Evolutionary conservation across 2,888 invertebrate species (phyloP).

Genomic region (Pterostichus niger): DNA sequence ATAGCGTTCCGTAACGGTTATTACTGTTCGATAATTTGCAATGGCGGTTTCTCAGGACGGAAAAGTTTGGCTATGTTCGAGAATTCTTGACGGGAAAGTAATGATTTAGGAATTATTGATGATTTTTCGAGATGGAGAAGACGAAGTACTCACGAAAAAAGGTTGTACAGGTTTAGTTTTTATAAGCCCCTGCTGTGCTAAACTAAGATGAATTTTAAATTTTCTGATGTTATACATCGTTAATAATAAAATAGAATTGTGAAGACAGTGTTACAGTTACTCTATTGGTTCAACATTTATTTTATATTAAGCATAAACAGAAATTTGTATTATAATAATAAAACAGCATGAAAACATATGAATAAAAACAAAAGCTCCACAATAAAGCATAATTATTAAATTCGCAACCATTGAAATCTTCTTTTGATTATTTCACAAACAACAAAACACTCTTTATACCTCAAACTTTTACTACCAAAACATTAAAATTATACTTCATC

Average conservation of each 20-base stretch:
- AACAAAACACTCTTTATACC: slow-evolving; percentile 22
- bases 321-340: no score
- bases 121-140: background rate
- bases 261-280: no score
- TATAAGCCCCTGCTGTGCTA: no score
- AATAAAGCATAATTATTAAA: slow-evolving; percentile 25
- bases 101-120: slow-evolving; percentile 23
- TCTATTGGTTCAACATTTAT: no score
- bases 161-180: background rate
- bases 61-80: slow-evolving; percentile 22
- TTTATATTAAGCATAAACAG: no score
- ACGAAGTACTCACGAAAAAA: slow-evolving; percentile 4
- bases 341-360: slow-evolving; percentile 1
- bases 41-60: background rate
- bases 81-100: slow-evolving; percentile 7
- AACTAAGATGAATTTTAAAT: no score
- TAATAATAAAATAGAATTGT: no score
- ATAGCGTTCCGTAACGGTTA: background rate
- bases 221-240: no score
- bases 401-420: slow-evolving; percentile 28
- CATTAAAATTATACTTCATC: slow-evolving; percentile 34
- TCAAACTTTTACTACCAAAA: slow-evolving; percentile 13
- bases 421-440: slow-evolving; percentile 6
- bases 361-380: slow-evolving; percentile 13
- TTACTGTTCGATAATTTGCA: slow-evolving; percentile 7